A percentile compares a stretch with the other conserved stretches of the same genome.
phyloP scores from a whole-genome alignment of 2,113 vertebrate species.

The Himantopus leucocephalus region DNA sequence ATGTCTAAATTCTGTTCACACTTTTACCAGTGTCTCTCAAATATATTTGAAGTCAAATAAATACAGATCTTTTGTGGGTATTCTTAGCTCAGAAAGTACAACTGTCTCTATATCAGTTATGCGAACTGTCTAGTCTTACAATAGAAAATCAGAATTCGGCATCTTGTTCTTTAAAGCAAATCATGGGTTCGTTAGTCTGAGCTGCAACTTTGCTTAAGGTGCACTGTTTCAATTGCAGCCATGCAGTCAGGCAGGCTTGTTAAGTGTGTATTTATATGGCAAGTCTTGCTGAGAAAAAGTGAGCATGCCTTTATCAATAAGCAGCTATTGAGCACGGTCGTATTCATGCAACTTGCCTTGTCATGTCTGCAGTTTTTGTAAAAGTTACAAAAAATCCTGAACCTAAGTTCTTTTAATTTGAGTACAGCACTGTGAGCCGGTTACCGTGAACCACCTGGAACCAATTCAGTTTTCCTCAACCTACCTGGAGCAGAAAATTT shows the following conservation, averaged over 20 bases:
- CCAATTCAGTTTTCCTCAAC: not conserved
- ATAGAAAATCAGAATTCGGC: not conserved
- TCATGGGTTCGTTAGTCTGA: not conserved
- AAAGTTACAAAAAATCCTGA: not conserved
- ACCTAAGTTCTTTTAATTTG: not conserved
- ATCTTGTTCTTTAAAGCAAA: not conserved
- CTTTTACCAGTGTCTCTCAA: not conserved
- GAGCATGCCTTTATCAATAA: not conserved
- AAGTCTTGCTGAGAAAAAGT: not conserved
- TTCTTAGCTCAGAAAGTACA: not conserved
- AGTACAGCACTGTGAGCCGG: not conserved
- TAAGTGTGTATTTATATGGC: not conserved
- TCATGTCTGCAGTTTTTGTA: not conserved
- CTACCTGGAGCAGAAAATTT: not conserved
- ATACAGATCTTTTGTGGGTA: not conserved
- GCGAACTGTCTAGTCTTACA: not conserved
- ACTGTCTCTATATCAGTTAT: not conserved
- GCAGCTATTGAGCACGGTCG: not conserved
- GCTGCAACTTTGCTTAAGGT: not conserved
- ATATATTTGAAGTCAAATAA: not conserved
- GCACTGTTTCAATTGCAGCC: not conserved
- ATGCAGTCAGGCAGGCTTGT: not conserved
- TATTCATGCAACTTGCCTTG: not conserved
- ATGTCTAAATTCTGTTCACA: not conserved
- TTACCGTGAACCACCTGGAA: not conserved